phyloP scores from a whole-genome alignment of 2,797 vertebrate genomes.

The Dendrocincla fuliginosa region DNA sequence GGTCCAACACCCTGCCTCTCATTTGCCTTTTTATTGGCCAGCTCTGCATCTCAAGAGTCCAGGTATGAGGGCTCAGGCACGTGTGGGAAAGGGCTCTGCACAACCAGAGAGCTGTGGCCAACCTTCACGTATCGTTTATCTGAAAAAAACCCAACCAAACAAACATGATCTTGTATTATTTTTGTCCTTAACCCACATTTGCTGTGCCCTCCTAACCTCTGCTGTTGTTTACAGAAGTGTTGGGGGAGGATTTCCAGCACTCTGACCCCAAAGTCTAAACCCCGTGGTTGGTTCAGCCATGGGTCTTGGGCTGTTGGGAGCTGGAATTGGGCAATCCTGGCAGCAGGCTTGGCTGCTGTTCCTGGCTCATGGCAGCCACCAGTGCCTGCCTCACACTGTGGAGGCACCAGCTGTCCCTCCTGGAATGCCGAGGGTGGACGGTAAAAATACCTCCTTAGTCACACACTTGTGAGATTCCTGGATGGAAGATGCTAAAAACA shows the following conservation, averaged over 20 bases:
- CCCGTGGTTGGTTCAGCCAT: fast-evolving
- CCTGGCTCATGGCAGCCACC: neutral
- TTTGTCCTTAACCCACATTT: neutral
- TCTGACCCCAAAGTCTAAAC: neutral
- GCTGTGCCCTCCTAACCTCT: neutral
- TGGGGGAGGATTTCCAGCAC: neutral
- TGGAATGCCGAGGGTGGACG: neutral
- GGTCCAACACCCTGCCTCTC: fast-evolving
- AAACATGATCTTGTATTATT: neutral
- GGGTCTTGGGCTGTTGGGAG: fast-evolving
- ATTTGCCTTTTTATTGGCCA: neutral
- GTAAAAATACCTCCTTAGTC: neutral
- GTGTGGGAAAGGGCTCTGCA: neutral
- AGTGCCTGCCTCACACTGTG: neutral
- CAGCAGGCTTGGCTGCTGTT: fast-evolving
- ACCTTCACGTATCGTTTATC: neutral
- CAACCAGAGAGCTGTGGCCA: neutral
- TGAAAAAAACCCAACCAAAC: neutral
- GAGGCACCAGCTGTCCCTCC: neutral
- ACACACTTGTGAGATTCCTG: neutral
- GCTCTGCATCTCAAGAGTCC: neutral
- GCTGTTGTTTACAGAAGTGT: neutral
- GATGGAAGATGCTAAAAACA: neutral
- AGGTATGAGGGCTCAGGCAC: fast-evolving
- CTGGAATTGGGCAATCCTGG: fast-evolving